Percentiles rank a stretch among this genome's conserved stretches.
Conservation (phyloP, 1,140 invertebrate species). For the Micrasema minimum region DNA sequence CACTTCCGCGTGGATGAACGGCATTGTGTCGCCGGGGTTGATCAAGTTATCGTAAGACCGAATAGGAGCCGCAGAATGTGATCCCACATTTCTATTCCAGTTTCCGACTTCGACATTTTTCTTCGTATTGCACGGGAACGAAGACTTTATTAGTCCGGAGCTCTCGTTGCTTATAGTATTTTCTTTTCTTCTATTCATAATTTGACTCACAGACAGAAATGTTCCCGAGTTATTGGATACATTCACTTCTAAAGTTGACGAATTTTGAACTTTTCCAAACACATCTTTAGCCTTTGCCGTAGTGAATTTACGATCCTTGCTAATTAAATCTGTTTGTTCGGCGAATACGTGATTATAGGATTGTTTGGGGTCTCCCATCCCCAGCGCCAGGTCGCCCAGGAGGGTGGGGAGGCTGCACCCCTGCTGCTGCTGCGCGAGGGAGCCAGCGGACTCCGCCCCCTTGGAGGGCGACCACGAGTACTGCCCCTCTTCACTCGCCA, state of each 20-base stretch:
- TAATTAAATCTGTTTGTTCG: conserved; percentile 45
- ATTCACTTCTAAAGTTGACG: conserved; percentile 41
- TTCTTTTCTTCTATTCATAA: conserved; percentile 64
- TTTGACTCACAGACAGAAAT: conserved; percentile 74
- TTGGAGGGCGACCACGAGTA: conserved; percentile 72
- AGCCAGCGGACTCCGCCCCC: conserved; percentile 53
- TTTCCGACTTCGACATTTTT: conserved; percentile 5
- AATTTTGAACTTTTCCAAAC: conserved; percentile 20
- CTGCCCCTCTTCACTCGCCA: conserved; percentile 62
- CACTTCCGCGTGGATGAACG: conserved; percentile 18
- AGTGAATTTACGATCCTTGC: conserved; percentile 25
- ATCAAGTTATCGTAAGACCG: conserved; percentile 9
- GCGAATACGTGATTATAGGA: conserved; percentile 55
- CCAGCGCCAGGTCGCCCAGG: conserved; percentile 70
- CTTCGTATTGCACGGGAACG: conserved; percentile 17
- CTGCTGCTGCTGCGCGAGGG: conserved; percentile 53
- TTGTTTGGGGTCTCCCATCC: conserved; percentile 57
- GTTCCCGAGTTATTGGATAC: conserved; percentile 48
- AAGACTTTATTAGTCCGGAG: conserved; percentile 2
- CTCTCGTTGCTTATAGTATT: not conserved
- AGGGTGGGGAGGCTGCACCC: conserved; percentile 67
- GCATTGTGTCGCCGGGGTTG: not conserved
- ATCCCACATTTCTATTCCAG: conserved; percentile 6
- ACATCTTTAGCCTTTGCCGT: conserved; percentile 12
- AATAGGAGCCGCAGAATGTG: too few relatives aligned